These are phyloP conservation scores for Cephus pygmeus DNA, from an alignment of 2,888 invertebrate genomes.

Conservation along the genomic window DNA sequence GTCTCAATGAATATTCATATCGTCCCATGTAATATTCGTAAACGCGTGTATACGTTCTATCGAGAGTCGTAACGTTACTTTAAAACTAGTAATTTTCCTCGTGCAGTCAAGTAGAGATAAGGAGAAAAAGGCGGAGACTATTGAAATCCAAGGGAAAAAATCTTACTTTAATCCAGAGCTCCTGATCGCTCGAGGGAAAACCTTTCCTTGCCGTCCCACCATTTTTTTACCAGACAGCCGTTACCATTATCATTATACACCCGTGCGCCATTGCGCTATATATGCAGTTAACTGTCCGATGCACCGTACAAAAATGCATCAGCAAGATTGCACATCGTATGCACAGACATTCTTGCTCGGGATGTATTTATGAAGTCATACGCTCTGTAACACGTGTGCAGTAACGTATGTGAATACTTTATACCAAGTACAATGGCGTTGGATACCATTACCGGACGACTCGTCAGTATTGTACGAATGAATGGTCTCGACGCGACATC, in stretches of 20 bases:
- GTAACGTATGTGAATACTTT: neutral
- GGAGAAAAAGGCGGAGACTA: neutral
- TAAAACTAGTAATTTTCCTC: neutral
- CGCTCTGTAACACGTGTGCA: neutral
- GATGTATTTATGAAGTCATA: neutral
- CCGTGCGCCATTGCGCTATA: neutral
- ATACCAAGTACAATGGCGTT: neutral
- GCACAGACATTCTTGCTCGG: neutral
- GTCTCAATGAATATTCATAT: neutral
- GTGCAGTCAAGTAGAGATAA: neutral
- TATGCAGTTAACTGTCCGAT: neutral
- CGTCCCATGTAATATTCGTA: neutral
- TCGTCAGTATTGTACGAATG: constrained; percentile 3
- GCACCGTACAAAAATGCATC: constrained; percentile 1
- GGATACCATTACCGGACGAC: neutral
- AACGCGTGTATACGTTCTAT: neutral
- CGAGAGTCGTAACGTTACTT: neutral
- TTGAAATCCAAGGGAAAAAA: neutral
- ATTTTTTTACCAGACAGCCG: neutral
- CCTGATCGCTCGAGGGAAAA: neutral
- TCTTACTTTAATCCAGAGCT: neutral
- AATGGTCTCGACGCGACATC: constrained; percentile 5
- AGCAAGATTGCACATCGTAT: neutral
- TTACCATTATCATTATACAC: neutral
- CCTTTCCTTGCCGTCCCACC: neutral